phyloP scores from a whole-genome alignment of 2,888 invertebrate species.

The Ceriagrion tenellum region DNA sequence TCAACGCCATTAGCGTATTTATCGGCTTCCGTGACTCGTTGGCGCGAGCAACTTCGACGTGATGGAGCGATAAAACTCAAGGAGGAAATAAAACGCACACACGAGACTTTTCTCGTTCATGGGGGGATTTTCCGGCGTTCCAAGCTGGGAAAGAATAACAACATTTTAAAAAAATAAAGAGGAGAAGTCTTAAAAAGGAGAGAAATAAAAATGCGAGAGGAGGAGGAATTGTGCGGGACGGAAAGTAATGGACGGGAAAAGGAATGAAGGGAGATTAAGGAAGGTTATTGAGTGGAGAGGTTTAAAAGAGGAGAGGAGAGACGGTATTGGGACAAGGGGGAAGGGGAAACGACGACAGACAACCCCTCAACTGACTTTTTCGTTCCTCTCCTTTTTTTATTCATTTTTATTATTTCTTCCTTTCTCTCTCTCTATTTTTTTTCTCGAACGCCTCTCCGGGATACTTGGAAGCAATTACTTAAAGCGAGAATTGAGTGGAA shows the following conservation, averaged over 20 bases:
- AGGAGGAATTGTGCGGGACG: neutral
- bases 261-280: constrained; percentile 27
- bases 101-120: neutral
- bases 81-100: neutral
- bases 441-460: neutral
- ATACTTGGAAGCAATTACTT: constrained; percentile 39
- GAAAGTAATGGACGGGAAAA: constrained; percentile 18
- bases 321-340: neutral
- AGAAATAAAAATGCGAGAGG: neutral
- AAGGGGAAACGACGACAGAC: neutral
- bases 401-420: too few relatives aligned
- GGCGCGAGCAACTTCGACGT: neutral
- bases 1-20: neutral
- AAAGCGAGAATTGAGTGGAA: constrained; percentile 24
- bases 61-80: neutral
- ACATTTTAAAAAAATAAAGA: neutral
- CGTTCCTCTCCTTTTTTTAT: too few relatives aligned
- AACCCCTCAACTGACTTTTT: too few relatives aligned
- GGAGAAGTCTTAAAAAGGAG: too few relatives aligned
- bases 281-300: constrained; percentile 22
- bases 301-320: neutral
- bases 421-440: neutral
- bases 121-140: neutral
- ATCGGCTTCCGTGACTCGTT: neutral
- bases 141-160: neutral